Evolutionary conservation across 1,140 invertebrate genomes (phyloP).

Genomic region (Plutomurus gul): DNA sequence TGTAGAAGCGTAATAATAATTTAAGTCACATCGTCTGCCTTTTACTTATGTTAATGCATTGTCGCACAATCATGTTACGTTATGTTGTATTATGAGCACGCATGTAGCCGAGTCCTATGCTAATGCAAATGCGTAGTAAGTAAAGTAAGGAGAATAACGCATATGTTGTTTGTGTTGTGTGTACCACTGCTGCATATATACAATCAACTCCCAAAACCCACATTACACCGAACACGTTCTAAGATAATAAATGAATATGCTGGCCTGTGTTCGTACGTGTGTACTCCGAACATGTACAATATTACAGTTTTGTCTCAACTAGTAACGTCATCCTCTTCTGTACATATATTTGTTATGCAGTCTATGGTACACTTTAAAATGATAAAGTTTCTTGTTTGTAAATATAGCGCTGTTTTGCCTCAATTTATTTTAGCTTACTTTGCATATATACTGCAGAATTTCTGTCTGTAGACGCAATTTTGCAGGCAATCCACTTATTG

Average conservation of each 20-base stretch:
- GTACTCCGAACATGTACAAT: not conserved
- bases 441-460: too few relatives aligned
- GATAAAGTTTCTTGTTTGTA: too few relatives aligned
- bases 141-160: not conserved
- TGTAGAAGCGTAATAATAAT: not conserved
- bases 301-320: not conserved
- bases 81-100: not conserved
- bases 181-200: too few relatives aligned
- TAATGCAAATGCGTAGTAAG: not conserved
- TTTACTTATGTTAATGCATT: constrained; percentile 19
- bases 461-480: too few relatives aligned
- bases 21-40: not conserved
- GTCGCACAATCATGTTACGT: not conserved
- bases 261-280: not conserved
- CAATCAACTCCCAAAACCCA: constrained; percentile 19
- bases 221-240: not conserved
- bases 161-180: too few relatives aligned
- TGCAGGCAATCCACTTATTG: too few relatives aligned
- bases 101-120: not conserved
- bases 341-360: too few relatives aligned
- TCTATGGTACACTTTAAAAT: too few relatives aligned
- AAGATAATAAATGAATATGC: constrained; percentile 18
- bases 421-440: too few relatives aligned
- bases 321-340: too few relatives aligned
- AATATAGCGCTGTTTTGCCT: too few relatives aligned